Evolutionary conservation across 2,113 vertebrate species (phyloP), one percentile per base, ranked within the genome.

Genomic region (Nycticebus coucang): DNA sequence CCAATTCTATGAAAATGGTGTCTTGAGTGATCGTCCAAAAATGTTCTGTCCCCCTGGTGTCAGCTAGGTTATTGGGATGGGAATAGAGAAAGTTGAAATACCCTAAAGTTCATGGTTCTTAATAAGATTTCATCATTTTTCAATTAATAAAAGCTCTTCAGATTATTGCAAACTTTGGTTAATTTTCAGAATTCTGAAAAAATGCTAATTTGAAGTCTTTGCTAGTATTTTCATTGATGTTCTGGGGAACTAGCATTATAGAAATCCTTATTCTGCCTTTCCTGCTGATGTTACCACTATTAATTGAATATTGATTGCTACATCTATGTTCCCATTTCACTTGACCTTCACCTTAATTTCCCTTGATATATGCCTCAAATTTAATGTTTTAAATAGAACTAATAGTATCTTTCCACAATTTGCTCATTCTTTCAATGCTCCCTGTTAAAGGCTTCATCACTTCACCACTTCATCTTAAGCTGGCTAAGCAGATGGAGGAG

Each of bases 361-460:
- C 71, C 77, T 94, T 19, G 18, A 53, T 90, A 69, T 30, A 60
- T 84, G 87, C 41, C 72, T 92, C 71, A 89, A 95, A 95, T 80
- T 90, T 94, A 85, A 95, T 90, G 41, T 95, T 92, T 95, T 81
- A 96, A 96, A 85, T 88, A 96, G 33, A 94, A 92, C 64, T 87
- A 96, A 71, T 94, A 75, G 55, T 78, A 26, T 86, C 30, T 92
- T 94, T 62, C n/a, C 74, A 74, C 50, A 86, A 82, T 82, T 87
- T 96, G 62, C 72, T 96, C n/a, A 62, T 86, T 55, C 28, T 71
- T 83, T 7, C 50, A 92, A 55, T 92, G 60, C 91, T n/a, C 62
- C 50, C 72, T 68, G 41, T 55, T 94, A 92, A 80, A 96, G 71
- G 15, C 14, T 92, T 96, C 57, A 78, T 37, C 95, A 94, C 78